Conservation (phyloP, 1,140 invertebrate genomes). For the Neodiprion virginianus region DNA sequence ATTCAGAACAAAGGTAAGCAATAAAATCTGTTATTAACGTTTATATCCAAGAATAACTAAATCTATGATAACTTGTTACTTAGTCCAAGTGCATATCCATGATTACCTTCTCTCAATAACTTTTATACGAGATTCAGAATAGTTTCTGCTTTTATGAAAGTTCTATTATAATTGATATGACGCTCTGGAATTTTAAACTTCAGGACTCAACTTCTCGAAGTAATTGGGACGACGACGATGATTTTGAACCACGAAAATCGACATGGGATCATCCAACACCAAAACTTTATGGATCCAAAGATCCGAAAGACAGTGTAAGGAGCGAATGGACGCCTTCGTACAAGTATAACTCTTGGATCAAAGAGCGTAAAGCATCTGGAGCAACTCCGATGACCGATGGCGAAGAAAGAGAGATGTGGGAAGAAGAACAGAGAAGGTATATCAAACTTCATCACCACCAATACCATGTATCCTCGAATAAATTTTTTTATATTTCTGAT, state of each 20-base stretch:
- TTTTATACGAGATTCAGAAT: conserved; percentile 11
- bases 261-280: conserved; percentile 95
- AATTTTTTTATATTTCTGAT: conserved; percentile 11
- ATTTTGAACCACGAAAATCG: conserved; percentile 72
- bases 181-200: conserved; percentile 61
- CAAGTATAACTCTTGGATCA: conserved; percentile 83
- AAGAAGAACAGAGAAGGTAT: conserved; percentile 83
- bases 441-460: background rate
- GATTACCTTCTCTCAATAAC: background rate
- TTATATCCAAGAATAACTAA: no score
- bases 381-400: conserved; percentile 68
- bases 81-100: no score
- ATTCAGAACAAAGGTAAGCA: conserved; percentile 47
- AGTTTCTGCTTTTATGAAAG: background rate
- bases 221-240: conserved; percentile 91
- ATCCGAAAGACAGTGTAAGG: conserved; percentile 61
- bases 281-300: conserved; percentile 59
- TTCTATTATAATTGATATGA: conserved; percentile 11
- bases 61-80: no score
- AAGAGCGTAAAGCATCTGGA: conserved; percentile 69
- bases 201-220: conserved; percentile 77
- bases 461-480: background rate
- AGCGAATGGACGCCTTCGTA: conserved; percentile 84
- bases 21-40: no score
- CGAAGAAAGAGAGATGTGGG: conserved; percentile 84